phyloP scores from a whole-genome alignment of 2,888 invertebrate species.

The Anodontia alba region DNA sequence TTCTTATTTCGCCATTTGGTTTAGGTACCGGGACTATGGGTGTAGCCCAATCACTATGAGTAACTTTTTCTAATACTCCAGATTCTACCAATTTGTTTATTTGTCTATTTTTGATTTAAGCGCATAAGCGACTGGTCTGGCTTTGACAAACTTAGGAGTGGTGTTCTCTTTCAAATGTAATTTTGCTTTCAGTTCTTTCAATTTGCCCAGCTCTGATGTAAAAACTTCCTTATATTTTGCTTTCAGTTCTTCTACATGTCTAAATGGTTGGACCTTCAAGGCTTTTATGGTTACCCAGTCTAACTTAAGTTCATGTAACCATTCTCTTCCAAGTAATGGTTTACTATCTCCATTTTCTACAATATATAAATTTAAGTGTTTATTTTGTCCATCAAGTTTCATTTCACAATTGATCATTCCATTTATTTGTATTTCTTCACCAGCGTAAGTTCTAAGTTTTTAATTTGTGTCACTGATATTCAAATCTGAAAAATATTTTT shows the following conservation, averaged over 20 bases:
- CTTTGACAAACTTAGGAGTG: slow-evolving; percentile 38
- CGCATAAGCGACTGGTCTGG: slow-evolving; percentile 45
- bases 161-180: slow-evolving; percentile 25
- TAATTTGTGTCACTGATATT: neutral
- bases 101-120: slow-evolving; percentile 39
- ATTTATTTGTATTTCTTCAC: neutral
- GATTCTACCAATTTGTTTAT: slow-evolving; percentile 18
- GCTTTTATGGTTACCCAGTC: no score
- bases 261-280: neutral
- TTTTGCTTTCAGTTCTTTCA: slow-evolving; percentile 18
- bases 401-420: slow-evolving; percentile 4
- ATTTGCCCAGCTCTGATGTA: slow-evolving; percentile 10
- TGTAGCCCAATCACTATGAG: slow-evolving; percentile 57
- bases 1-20: slow-evolving; percentile 42
- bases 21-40: slow-evolving; percentile 66
- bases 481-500: neutral
- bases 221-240: slow-evolving; percentile 10
- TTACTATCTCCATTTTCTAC: no score
- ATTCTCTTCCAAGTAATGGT: slow-evolving; percentile 35
- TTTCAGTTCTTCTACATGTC: neutral
- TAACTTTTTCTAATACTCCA: slow-evolving; percentile 41
- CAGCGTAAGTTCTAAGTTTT: slow-evolving; percentile 16
- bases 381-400: neutral
- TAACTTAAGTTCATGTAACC: slow-evolving; percentile 17
- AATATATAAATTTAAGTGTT: neutral